A percentile compares a stretch with the other conserved stretches of the same genome.
These are phyloP conservation scores for Arion vulgaris DNA, from an alignment of 1,140 invertebrate species.

Conservation along the genomic window DNA sequence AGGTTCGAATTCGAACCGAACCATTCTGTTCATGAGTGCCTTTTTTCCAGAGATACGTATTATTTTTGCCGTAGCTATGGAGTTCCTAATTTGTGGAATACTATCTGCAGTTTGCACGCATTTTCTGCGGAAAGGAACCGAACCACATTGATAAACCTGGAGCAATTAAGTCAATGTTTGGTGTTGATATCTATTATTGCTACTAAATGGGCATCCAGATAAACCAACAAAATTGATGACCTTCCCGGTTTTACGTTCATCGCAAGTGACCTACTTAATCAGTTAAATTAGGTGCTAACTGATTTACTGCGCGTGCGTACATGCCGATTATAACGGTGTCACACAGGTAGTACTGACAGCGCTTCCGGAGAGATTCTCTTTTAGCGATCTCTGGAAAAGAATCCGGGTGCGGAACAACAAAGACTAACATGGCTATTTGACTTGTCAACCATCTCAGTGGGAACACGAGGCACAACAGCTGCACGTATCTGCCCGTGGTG, in stretches of 20 bases:
- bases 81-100: too few relatives aligned
- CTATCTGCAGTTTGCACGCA: too few relatives aligned
- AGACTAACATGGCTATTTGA: background rate
- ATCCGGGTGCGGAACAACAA: conserved; percentile 4
- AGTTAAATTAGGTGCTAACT: background rate
- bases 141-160: too few relatives aligned
- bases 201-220: background rate
- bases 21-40: too few relatives aligned
- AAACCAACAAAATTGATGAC: background rate
- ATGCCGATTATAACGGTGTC: background rate
- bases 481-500: background rate
- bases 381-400: conserved; percentile 3
- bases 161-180: too few relatives aligned
- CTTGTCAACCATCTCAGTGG: background rate
- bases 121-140: too few relatives aligned
- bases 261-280: conserved; percentile 31
- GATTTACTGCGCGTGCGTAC: conserved; percentile 7
- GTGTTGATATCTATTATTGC: too few relatives aligned
- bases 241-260: conserved; percentile 8
- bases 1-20: too few relatives aligned
- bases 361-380: conserved; percentile 1
- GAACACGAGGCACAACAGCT: conserved; percentile 8
- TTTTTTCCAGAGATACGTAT: too few relatives aligned
- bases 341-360: background rate
- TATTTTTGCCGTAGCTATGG: too few relatives aligned